Base-by-base conservation (phyloP, 2,888 invertebrate genomes). In the Laothoe populi region DNA sequence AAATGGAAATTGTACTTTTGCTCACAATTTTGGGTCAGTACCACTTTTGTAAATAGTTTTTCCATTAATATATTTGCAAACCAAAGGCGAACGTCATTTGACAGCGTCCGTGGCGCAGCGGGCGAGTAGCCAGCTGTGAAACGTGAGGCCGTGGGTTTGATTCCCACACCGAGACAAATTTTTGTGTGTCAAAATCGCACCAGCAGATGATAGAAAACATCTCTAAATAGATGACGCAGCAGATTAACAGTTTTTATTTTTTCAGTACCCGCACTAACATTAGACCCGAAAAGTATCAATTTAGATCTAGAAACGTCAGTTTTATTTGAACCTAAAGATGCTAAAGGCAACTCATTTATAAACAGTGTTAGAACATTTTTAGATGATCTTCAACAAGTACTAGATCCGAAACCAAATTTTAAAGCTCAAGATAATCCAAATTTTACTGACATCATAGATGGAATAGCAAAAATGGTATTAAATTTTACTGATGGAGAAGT, bases 271-370 rank as follows among this genome's bases (percentile, higher is more conserved):
- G 19, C 19, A 19, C 10, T 53, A 1, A 19, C 53, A 7, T 35
- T 53, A 19, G 53, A 53, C 19, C 35, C 53, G 0, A 53, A 53
- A 53, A 35, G 19, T 5, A 35, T 53, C 2, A 53, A 53, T 19
- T 11, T 53, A 31, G 31, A 53, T 2, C 7, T 53, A 11, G 35
- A 53, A 35, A 53, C 53, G 35, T 53, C 53, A 35, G 53, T 53
- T 4, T 16, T 53, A 3, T 35, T 53, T 10, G 53, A 53, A 11
- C 53, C 53, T 0, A 53, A 53, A 0, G 53, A 53, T 31, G 53
- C 53, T 4, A 53, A 19, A 35, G 19, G 19, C 4, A 53, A 35
- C 35, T n/a, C 31, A 10, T 16, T 53, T 1, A 4, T 53, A 19
- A 5, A 53, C 19, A 31, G 35, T 19, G 35, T 53, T 2, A 53